Base-by-base conservation (phyloP, 2,888 invertebrate genomes). In the Chrysolina americana region DNA sequence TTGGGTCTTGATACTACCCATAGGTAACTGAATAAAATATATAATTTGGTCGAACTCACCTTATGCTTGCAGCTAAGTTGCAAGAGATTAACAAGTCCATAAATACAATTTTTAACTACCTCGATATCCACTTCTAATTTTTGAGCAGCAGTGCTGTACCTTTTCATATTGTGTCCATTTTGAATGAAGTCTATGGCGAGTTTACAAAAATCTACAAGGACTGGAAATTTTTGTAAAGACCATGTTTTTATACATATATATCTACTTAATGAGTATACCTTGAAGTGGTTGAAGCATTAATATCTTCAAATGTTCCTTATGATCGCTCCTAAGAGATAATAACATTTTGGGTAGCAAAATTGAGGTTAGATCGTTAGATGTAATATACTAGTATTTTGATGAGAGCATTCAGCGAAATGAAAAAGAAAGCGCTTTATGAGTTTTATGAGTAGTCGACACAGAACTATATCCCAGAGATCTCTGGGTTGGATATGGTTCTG, bases 51-150 rank as follows among this genome's bases (percentile, higher is more conserved):
- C 36, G 8, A 56, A 88, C 88, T 88, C 86, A 93, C 93, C 89
- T 92, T 92, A 78, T 93, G 90, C 87, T 93, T 94, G 80, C 92
- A 92, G 78, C 92, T 92, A 87, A 95, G 92, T 19, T 94, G 88
- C 65, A 95, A 88, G 65, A 95, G 89, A 86, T 94, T 92, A n/a
- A 94, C 91, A 69, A 95, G 87, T 21, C 93, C 94, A 88, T 94
- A 92, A 15, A 95, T 90, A 56, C 93, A 90, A 85, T 92, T 92
- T 85, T 91, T 91, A 36, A 94, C 90, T 64, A 87, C 85, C 76
- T 89, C 88, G 11, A 89, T 75, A 47, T 91, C 88, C 15, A 92
- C 89, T 71, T 90, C 87, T 59, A 94, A 85, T 85, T 92, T 93
- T 82, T 92, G 91, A 71, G 93, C 92, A 73, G 93, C 93, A 72